Conservation (phyloP, 2,888 invertebrate genomes). For the Noctua pronuba region DNA sequence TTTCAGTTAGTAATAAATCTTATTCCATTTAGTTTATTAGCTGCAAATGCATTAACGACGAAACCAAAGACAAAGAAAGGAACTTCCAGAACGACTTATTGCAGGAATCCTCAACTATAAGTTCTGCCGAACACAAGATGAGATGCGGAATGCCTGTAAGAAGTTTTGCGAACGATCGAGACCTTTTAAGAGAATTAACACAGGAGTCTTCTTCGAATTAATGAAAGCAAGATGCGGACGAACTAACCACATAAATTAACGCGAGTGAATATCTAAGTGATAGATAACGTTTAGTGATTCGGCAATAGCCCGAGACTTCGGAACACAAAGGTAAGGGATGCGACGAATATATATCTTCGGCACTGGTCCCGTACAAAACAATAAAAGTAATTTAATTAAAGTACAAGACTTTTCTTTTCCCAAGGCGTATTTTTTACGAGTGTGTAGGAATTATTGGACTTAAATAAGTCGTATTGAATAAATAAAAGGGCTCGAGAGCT, state of each 20-base stretch:
- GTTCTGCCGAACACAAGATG: slow-evolving; percentile 64
- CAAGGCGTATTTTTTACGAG: slow-evolving; percentile 69
- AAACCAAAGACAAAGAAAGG: slow-evolving; percentile 52
- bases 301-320: slow-evolving; percentile 40
- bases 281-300: slow-evolving; percentile 73
- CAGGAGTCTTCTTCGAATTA: slow-evolving; percentile 76
- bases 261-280: slow-evolving; percentile 73
- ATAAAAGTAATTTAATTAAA: slow-evolving; percentile 67
- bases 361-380: slow-evolving; percentile 49
- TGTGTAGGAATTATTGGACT: slow-evolving; percentile 76
- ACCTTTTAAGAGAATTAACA: slow-evolving; percentile 80
- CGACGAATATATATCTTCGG: slow-evolving; percentile 54
- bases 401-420: slow-evolving; percentile 61
- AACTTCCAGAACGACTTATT: slow-evolving; percentile 60
- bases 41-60: slow-evolving; percentile 53
- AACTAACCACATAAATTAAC: slow-evolving; percentile 78
- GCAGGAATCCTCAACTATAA: slow-evolving; percentile 65
- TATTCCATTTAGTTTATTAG: slow-evolving; percentile 31
- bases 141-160: slow-evolving; percentile 67
- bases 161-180: slow-evolving; percentile 69
- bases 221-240: slow-evolving; percentile 72
- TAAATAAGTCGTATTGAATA: slow-evolving; percentile 83
- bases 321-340: slow-evolving; percentile 43
- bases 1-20: slow-evolving; percentile 30
- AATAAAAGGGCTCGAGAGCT: slow-evolving; percentile 82